phyloP scores from a whole-genome alignment of 2,888 invertebrate species.

The Drosophila dives region DNA sequence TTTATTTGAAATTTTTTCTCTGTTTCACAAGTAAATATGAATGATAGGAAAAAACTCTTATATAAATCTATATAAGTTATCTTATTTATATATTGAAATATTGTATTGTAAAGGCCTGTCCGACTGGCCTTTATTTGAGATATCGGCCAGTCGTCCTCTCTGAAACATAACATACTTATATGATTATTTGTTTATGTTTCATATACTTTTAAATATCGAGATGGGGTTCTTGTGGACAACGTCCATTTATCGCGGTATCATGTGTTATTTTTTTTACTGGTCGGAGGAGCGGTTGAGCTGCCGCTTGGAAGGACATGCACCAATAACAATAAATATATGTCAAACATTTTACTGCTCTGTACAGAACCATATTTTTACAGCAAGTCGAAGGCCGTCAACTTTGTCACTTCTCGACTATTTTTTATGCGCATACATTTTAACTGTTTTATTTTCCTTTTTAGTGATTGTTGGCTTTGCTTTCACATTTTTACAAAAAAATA shows the following conservation, averaged over 20 bases:
- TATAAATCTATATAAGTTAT: background rate
- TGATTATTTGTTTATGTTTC: constrained; percentile 17
- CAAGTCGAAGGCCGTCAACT: constrained; percentile 35
- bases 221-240: constrained; percentile 63
- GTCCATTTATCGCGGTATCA: constrained; percentile 73
- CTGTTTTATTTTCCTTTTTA: constrained; percentile 17
- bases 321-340: constrained; percentile 70
- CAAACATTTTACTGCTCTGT: constrained; percentile 60
- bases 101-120: no score
- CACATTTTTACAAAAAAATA: background rate
- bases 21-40: background rate
- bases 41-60: background rate
- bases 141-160: constrained; percentile 10
- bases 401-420: constrained; percentile 39
- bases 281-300: constrained; percentile 15
- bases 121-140: background rate
- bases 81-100: background rate
- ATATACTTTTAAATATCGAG: constrained; percentile 30
- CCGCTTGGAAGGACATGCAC: constrained; percentile 17
- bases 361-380: constrained; percentile 32
- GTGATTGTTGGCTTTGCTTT: background rate
- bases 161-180: constrained; percentile 3
- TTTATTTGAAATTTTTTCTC: background rate
- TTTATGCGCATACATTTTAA: constrained; percentile 37
- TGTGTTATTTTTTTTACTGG: constrained; percentile 39